Evolutionary conservation across 2,888 invertebrate species (phyloP).

Genomic region (Lycia hirtaria): DNA sequence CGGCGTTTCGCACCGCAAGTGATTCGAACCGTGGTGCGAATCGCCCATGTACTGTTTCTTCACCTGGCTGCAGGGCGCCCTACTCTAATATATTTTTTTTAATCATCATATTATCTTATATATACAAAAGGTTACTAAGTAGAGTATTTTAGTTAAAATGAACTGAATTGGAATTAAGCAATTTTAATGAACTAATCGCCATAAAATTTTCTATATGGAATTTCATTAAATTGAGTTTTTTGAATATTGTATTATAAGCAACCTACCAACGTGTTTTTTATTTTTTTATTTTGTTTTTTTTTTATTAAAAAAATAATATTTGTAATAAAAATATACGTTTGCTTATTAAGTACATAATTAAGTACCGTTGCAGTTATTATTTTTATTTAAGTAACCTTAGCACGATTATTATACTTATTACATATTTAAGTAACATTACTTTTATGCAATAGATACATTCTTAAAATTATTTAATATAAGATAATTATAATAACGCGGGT

Average conservation of each 20-base stretch:
- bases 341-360: constrained; percentile 26
- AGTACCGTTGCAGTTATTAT: not conserved
- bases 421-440: not conserved
- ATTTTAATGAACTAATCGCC: no score
- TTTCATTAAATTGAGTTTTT: no score
- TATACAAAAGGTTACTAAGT: no score
- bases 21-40: no score
- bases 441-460: not conserved
- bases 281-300: constrained; percentile 18
- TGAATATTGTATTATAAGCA: not conserved
- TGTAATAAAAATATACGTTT: constrained; percentile 22
- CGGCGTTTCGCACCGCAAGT: no score
- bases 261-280: constrained; percentile 1
- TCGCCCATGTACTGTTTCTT: no score
- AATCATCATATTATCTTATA: no score
- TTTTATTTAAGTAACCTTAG: constrained; percentile 11
- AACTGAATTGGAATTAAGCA: no score
- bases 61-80: no score
- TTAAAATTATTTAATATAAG: not conserved
- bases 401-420: not conserved
- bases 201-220: no score
- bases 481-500: not conserved
- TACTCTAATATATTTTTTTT: no score
- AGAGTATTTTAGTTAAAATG: no score
- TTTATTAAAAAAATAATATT: constrained; percentile 26